phyloP scores from a whole-genome alignment of 2,888 invertebrate genomes.

The Orthosia gracilis region DNA sequence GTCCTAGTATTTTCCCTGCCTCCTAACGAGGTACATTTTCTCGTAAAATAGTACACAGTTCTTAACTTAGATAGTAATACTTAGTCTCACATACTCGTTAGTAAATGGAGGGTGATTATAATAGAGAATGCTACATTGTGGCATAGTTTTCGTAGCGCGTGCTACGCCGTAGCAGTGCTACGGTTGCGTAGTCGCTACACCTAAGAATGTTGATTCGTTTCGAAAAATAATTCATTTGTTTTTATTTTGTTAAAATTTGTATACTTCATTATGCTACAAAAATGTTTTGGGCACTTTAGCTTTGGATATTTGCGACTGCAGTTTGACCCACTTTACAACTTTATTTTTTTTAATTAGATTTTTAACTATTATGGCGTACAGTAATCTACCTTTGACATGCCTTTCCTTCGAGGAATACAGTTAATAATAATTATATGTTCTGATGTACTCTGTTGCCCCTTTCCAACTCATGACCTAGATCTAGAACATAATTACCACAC shows the following conservation, averaged over 20 bases:
- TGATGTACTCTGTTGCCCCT: background rate
- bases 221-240: background rate
- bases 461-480: constrained; percentile 26
- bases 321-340: too few species aligned
- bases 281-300: too few species aligned
- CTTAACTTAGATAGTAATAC: background rate
- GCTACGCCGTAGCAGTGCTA: constrained; percentile 42
- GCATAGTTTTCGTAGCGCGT: background rate
- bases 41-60: background rate
- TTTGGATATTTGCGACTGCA: too few species aligned
- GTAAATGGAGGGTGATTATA: background rate
- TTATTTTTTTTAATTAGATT: too few species aligned
- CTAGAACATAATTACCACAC: constrained; percentile 16
- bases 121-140: background rate
- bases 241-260: too few species aligned
- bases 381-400: too few species aligned
- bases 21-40: constrained; percentile 25
- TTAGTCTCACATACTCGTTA: background rate
- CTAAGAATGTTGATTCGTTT: background rate
- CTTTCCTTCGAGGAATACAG: too few species aligned
- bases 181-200: background rate
- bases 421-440: too few species aligned
- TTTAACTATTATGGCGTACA: too few species aligned
- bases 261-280: too few species aligned
- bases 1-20: constrained; percentile 13